Evolutionary conservation across 2,888 invertebrate species (phyloP), one percentile per base, ranked within the genome.

Genomic region (Blomia tropicalis): DNA sequence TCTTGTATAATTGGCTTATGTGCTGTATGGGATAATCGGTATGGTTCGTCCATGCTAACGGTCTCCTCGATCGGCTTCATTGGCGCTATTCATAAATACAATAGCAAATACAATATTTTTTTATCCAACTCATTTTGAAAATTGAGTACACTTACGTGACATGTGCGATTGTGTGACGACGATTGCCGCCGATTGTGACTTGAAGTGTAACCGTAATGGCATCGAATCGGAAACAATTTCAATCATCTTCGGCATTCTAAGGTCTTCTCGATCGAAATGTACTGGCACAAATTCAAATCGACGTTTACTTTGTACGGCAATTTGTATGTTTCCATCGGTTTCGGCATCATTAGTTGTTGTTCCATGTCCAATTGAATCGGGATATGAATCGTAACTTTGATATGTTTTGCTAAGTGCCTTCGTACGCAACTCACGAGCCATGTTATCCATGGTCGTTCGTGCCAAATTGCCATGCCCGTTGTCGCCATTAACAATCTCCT

Each of bases 1-100:
- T 58, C 51, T 44, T 62, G 58, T 27, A 58, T 30, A 29, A 62
- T 44, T 19, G 62, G 62, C 30, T 62, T 62, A 7, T 44, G 11
- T 14, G 43, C 43, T 58, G 58, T 27, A 22, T 62, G 62, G 22
- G 23, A 31, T 22, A 62, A 27, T 43, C 32, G 17, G 36, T 44
- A 43, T 14, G 62, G 44, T 41, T 58, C 47, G 19, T 58, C 62
- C n/a, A 44, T 22, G 7, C 44, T 27, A 36, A 58, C 27, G 14
- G 22, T 43, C 32, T 58, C 44, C 43, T 58, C 62, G 3, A 56
- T 36, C 14, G 56, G 32, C 23, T 56, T 56, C 29, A 56, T 31
- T 31, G 56, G 29, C 14, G 56, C 56, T 56, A 36, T n/a, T n/a
- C n/a, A n/a, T 4, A 54, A 54, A 27, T 14, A 27, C 4, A 19